Conservation (phyloP, 2,797 vertebrate genomes). For the Macropodus opercularis region DNA sequence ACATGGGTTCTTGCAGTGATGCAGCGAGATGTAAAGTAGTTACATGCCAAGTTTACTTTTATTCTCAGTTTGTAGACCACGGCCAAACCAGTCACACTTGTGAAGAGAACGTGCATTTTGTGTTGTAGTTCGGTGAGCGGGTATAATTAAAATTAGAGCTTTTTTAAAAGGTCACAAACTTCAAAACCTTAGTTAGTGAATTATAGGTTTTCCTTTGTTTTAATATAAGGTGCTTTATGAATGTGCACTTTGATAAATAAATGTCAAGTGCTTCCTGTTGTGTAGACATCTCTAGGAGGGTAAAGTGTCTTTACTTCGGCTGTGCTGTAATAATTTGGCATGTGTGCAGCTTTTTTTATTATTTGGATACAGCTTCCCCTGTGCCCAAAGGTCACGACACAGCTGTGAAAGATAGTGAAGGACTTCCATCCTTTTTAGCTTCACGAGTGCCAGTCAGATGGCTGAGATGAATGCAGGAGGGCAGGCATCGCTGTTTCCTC, state of each 20-base stretch:
- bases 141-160: too few species aligned
- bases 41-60: background rate
- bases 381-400: slow-evolving; percentile 12
- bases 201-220: too few species aligned
- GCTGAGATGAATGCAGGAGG: slow-evolving; percentile 13
- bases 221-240: too few species aligned
- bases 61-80: background rate
- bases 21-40: background rate
- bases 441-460: slow-evolving; percentile 25
- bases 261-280: too few species aligned
- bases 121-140: too few species aligned
- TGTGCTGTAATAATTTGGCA: slow-evolving; percentile 16
- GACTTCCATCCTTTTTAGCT: slow-evolving; percentile 24
- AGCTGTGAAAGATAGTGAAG: background rate
- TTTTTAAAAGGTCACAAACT: too few species aligned
- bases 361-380: background rate
- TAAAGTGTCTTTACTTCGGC: too few species aligned
- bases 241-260: too few species aligned
- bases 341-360: background rate
- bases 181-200: too few species aligned
- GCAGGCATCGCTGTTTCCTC: slow-evolving; percentile 31
- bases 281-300: too few species aligned
- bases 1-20: slow-evolving; percentile 12
- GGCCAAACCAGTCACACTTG: background rate
- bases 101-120: background rate